Evolutionary conservation across 2,113 vertebrate genomes (phyloP).

Genomic region (Cairina moschata): DNA sequence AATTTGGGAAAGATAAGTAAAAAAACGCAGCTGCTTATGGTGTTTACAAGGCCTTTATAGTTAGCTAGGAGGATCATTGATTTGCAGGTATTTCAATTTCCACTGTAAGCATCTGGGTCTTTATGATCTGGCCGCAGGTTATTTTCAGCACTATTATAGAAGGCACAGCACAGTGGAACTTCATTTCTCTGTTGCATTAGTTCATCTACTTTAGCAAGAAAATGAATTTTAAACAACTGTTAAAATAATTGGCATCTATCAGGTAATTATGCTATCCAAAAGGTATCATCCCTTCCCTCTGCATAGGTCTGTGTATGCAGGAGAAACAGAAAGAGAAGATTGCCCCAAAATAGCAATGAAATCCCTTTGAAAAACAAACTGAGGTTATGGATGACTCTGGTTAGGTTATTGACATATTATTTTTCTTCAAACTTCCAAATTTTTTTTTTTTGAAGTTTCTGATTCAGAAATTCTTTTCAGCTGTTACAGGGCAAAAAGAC

Average conservation of each 20-base stretch:
- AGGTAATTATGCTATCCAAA: neutral
- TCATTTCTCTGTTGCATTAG: neutral
- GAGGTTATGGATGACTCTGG: neutral
- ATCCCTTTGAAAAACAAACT: neutral
- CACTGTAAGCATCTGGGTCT: neutral
- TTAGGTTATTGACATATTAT: neutral
- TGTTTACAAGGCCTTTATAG: slow-evolving; percentile 19
- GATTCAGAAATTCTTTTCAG: neutral
- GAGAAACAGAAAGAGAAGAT: neutral
- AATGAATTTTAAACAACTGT: neutral
- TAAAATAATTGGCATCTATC: neutral
- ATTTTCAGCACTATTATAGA: neutral
- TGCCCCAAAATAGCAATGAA: neutral
- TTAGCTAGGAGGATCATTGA: neutral
- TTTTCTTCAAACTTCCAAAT: neutral
- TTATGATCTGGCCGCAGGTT: neutral
- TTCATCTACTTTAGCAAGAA: neutral
- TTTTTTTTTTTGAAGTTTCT: neutral
- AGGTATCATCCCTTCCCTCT: neutral
- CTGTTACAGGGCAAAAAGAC: slow-evolving; percentile 8
- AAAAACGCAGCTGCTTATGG: neutral
- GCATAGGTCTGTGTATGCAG: neutral
- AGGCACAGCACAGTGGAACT: neutral
- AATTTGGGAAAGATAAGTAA: neutral
- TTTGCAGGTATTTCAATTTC: slow-evolving; percentile 27